Evolutionary conservation across 1,140 invertebrate species (phyloP).

Genomic region (Nomia melanderi): DNA sequence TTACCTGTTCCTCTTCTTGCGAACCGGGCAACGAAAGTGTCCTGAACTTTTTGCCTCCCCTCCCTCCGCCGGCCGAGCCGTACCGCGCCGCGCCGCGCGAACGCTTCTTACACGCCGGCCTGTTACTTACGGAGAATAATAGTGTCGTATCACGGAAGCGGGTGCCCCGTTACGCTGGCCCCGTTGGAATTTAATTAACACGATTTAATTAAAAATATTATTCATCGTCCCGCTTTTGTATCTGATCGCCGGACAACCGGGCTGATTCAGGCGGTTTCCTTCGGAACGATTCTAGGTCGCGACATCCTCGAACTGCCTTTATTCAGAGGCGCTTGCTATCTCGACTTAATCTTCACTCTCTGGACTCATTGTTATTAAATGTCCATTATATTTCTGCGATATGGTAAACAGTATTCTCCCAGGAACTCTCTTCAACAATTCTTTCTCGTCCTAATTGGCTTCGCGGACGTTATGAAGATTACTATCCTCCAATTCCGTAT

Average conservation of each 20-base stretch:
- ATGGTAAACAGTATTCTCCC: no score
- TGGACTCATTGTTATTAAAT: no score
- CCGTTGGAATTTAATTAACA: slow-evolving; percentile 26
- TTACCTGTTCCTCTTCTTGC: slow-evolving; percentile 53
- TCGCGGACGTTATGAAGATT: no score
- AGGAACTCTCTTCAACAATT: no score
- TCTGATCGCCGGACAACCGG: neutral
- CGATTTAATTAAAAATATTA: slow-evolving; percentile 6
- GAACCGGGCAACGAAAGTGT: slow-evolving; percentile 44
- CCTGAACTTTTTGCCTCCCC: slow-evolving; percentile 43
- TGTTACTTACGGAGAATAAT: slow-evolving; percentile 25
- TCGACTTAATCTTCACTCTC: neutral
- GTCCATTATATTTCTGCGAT: no score
- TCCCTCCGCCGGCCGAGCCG: no score
- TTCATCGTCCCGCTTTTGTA: neutral
- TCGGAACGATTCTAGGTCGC: neutral
- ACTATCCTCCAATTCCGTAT: no score
- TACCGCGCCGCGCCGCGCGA: neutral
- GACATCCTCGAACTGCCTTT: neutral
- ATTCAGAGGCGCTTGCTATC: neutral
- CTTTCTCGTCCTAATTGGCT: no score
- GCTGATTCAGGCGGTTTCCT: neutral
- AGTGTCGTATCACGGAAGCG: slow-evolving; percentile 39
- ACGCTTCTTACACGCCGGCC: slow-evolving; percentile 10
- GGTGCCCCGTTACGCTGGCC: neutral